Evolutionary conservation across 1,140 invertebrate genomes (phyloP), one percentile per base, ranked within the genome.

Genomic region (Saccostrea echinata): DNA sequence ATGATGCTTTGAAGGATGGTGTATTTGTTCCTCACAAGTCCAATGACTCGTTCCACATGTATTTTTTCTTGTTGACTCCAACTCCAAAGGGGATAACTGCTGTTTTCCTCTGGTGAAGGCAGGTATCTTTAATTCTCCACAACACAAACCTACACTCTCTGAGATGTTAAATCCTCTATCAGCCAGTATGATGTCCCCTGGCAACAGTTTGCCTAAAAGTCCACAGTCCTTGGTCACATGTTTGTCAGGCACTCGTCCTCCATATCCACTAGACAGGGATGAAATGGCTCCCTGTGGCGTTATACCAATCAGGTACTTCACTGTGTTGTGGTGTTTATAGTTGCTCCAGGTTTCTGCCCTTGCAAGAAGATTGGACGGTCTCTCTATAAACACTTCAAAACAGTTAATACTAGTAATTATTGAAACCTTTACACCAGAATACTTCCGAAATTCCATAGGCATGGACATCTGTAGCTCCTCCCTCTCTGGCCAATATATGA

Each of bases 361-460:
- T 8, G 33, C 33, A 6, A 86, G 24, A 3, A 90, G 43, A 61
- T 90, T 89, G 21, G 84, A 88, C 16, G 90, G 90, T 33, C 84
- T 85, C 18, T 91, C 88, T 33, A 86, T 90, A 84, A 90, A 90
- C 33, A 91, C 82, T 80, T 91, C 90, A 88, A 92, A 91, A 86
- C 89, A 91, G 76, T 92, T 88, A 24, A 88, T 88, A 88, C 82
- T 82, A n/a, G n/a, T n/a, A n/a, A n/a, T n/a, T n/a, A n/a, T n/a
- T n/a, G n/a, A n/a, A n/a, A n/a, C n/a, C n/a, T 88, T 88, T 12
- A 68, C 11, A 16, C 84, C 82, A 81, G 86, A 88, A 53, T 86
- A 18, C 61, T 86, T 88, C 8, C 88, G 43, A 71, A 91, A 92
- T 53, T 89, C 21, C 86, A 90, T 86, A 27, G 89, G 89, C 88